Evolutionary conservation across 2,888 invertebrate species (phyloP).

Genomic region (Papilio gigon): DNA sequence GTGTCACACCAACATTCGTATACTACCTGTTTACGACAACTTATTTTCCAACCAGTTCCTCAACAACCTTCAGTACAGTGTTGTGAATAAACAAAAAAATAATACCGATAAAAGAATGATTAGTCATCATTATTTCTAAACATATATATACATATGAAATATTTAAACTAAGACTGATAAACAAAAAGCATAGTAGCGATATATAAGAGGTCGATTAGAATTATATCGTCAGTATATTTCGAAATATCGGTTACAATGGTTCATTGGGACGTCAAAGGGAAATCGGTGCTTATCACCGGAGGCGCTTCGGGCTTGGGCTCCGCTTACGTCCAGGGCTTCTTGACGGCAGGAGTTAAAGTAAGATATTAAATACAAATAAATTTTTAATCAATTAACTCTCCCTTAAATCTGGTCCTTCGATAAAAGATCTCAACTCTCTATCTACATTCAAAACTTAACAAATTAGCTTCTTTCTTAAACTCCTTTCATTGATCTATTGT

Average conservation of each 20-base stretch:
- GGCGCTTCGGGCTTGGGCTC: constrained; percentile 63
- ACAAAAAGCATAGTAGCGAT: not conserved
- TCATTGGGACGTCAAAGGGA: constrained; percentile 48
- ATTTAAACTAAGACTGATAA: not conserved
- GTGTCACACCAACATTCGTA: too few relatives aligned
- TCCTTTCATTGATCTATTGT: too few relatives aligned
- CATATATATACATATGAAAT: not conserved
- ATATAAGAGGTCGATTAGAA: not conserved
- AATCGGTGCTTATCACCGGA: constrained; percentile 59
- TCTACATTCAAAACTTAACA: too few relatives aligned
- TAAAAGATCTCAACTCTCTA: too few relatives aligned
- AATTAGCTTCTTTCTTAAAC: too few relatives aligned
- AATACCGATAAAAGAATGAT: too few relatives aligned
- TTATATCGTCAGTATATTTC: not conserved
- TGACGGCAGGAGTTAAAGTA: constrained; percentile 59
- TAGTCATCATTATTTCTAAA: too few relatives aligned
- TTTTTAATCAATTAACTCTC: too few relatives aligned
- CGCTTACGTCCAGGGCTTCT: constrained; percentile 52
- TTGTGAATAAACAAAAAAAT: too few relatives aligned
- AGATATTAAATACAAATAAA: not conserved
- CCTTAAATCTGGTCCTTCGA: not conserved
- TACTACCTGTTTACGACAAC: too few relatives aligned
- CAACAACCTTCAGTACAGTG: too few relatives aligned
- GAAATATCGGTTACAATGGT: constrained; percentile 5
- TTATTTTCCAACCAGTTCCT: too few relatives aligned